phyloP scores from a whole-genome alignment of 2,113 vertebrate species.

The Chaetodon auriga region DNA sequence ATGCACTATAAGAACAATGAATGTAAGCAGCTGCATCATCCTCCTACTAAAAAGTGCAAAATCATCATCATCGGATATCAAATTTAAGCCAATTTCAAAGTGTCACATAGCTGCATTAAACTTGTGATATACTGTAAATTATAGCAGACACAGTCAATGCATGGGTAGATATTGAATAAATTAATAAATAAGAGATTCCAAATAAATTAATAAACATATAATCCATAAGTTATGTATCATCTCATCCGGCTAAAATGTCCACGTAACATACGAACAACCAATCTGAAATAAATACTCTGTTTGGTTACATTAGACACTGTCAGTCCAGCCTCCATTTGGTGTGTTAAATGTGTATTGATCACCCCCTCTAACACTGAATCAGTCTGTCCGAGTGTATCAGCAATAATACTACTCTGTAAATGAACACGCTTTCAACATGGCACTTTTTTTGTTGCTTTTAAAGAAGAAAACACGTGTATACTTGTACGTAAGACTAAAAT shows the following conservation, averaged over 20 bases:
- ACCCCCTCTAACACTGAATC: slow-evolving; percentile 20
- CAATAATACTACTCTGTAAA: slow-evolving; percentile 48
- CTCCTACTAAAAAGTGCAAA: slow-evolving; percentile 67
- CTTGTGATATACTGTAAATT: slow-evolving; percentile 45
- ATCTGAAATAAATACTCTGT: slow-evolving; percentile 63
- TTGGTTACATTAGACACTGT: slow-evolving; percentile 51
- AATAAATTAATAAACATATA: slow-evolving; percentile 58
- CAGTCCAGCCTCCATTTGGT: slow-evolving; percentile 61
- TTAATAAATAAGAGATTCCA: slow-evolving; percentile 60
- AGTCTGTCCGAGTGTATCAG: slow-evolving; percentile 18
- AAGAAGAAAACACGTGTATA: slow-evolving; percentile 27
- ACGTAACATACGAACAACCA: slow-evolving; percentile 28
- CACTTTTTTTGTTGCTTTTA: slow-evolving; percentile 22
- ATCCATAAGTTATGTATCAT: slow-evolving; percentile 38
- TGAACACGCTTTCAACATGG: slow-evolving; percentile 54
- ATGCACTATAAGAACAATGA: slow-evolving; percentile 71
- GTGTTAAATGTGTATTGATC: slow-evolving; percentile 59
- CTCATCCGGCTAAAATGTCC: slow-evolving; percentile 37
- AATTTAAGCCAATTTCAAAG: slow-evolving; percentile 62
- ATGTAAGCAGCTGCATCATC: slow-evolving; percentile 59
- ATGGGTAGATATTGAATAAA: slow-evolving; percentile 59
- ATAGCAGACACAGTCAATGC: slow-evolving; percentile 38
- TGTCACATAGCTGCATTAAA: slow-evolving; percentile 53
- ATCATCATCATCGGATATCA: slow-evolving; percentile 54
- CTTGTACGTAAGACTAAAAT: slow-evolving; percentile 25